Evolutionary conservation across 2,888 invertebrate species (phyloP), one percentile per base, ranked within the genome.

Genomic region (Platycheirus rosarum): DNA sequence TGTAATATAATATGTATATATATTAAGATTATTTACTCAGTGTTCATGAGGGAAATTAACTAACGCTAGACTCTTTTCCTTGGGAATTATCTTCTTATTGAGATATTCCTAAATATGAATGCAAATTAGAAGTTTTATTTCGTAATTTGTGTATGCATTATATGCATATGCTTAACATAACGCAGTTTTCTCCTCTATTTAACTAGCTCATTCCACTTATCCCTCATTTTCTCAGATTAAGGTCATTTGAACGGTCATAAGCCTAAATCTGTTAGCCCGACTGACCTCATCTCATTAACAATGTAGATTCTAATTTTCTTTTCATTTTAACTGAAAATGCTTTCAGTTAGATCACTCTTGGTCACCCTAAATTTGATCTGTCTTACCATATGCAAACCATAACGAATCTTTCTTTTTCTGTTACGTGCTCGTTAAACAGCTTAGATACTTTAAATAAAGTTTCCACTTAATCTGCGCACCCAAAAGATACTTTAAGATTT

Each of bases 221-320:
- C 37, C 14, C 29, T 44, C 23, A 60, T 29, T 26, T 60, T 57
- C 14, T 16, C 2, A 60, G 2, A 70, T 70, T 60, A 65, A 75
- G 51, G 68, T 70, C 49, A 65, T 35, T 35, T 42, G 48, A 53
- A 44, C 42, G 44, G 51, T 46, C 23, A 53, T 55, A 68, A 53
- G 48, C 63, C 49, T 14, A 65, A 69, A 63, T 75, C 29, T 55
- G 49, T 13, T 48, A 63, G 35, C 80, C 37, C n/a, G 8, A 26
- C 49, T 80, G 80, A 80, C 76, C 80, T 75, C 37, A 51, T 69
- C 51, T 65, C 63, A 32, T 32, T 32, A 32, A 2, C 23, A 23
- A 23, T n/a, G 40, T 57, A 23, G 40, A 37, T 40, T 57, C 40
- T 23, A 23, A 57, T 57, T 40, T 57, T 37, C 20, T 57, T 57